Evolutionary conservation across 2,888 invertebrate genomes (phyloP), one percentile per base, ranked within the genome.

Genomic region (Melipona bicolor): DNA sequence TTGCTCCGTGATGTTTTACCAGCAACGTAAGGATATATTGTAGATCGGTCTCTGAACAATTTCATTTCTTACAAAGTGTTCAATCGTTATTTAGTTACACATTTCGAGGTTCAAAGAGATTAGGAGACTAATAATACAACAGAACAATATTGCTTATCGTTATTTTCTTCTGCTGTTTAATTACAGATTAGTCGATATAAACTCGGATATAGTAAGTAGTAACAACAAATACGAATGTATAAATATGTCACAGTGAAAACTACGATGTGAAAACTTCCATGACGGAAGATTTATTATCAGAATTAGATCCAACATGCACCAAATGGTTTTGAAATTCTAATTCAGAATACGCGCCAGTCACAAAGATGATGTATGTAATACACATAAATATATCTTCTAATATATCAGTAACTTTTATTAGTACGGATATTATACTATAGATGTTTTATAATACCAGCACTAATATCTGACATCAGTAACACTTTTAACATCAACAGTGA

Each of bases 291-390:
- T 43, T 43, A 9, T 43, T n/a, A 15, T n/a, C 5, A 5, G 15
- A 15, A 15, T n/a, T 15, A 5, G 19, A n/a, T n/a, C 13, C 56
- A 56, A n/a, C n/a, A 15, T 15, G 11, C 15, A 15, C 5, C 56
- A n/a, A n/a, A 24, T 59, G n/a, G 5, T 5, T 15, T 19, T 61
- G 19, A 52, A 74, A 79, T 86, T 86, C 77, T 84, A 83, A 84
- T 86, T 87, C 77, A 86, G 87, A 83, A 86, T 86, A 86, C 85
- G 87, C 86, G 89, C 79, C 90, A 90, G 90, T 91, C 91, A 90
- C 88, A 70, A 36, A 79, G 88, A 88, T 89, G 90, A 90, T 88
- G 86, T 78, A 56, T 3, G 43, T 9, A 43, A 11, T 11, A 43
- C 9, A 43, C 43, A 43, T 43, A 11, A 9, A 43, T 43, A 43